Evolutionary conservation across 2,113 vertebrate species (phyloP).

Genomic region (Marmota monax): DNA sequence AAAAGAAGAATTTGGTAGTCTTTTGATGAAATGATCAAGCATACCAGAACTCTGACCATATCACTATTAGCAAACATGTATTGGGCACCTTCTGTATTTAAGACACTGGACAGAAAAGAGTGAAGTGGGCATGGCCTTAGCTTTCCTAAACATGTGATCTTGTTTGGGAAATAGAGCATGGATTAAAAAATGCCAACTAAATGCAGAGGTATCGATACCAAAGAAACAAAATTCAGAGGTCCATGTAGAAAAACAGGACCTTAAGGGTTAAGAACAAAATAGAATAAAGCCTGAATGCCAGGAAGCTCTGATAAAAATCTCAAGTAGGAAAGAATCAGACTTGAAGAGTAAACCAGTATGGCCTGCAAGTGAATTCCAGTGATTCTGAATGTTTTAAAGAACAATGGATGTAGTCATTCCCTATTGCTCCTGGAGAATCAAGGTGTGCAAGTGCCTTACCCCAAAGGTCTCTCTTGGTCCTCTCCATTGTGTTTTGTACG

Average conservation of each 20-base stretch:
- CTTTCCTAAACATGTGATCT: background rate
- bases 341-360: background rate
- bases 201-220: background rate
- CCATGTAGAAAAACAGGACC: background rate
- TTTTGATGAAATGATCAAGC: background rate
- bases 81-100: background rate
- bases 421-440: background rate
- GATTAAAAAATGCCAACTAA: constrained; percentile 29
- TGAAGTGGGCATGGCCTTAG: background rate
- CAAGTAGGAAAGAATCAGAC: background rate
- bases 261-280: background rate
- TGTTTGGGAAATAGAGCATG: background rate
- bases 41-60: background rate
- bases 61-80: background rate
- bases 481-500: background rate
- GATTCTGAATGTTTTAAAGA: background rate
- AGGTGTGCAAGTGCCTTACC: background rate
- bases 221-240: background rate
- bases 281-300: background rate
- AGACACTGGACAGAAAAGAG: background rate
- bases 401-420: background rate
- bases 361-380: background rate
- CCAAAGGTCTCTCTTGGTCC: background rate
- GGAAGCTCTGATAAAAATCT: background rate
- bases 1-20: background rate